Evolutionary conservation across 1,140 invertebrate genomes (phyloP).

Genomic region (Zaprionus camerounensis): DNA sequence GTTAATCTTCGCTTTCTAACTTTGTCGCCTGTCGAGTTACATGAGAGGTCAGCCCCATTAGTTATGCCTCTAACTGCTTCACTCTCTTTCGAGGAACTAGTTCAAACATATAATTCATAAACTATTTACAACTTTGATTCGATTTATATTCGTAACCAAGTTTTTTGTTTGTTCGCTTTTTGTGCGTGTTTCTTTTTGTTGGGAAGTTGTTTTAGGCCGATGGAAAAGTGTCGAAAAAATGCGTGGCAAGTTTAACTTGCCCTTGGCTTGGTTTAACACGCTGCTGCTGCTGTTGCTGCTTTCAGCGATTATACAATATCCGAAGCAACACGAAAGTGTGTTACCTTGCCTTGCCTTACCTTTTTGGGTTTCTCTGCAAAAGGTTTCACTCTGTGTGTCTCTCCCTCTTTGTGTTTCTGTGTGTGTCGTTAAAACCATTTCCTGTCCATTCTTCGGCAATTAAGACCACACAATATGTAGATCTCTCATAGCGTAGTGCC

Average conservation of each 20-base stretch:
- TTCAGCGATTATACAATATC: slow-evolving; percentile 61
- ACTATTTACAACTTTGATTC: slow-evolving; percentile 61
- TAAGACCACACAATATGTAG: slow-evolving; percentile 37
- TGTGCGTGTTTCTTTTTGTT: slow-evolving; percentile 17
- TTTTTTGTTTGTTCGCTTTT: slow-evolving; percentile 37
- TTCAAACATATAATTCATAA: slow-evolving; percentile 69
- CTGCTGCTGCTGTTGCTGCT: slow-evolving; percentile 10
- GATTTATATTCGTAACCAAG: slow-evolving; percentile 50
- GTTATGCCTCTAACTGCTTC: slow-evolving; percentile 19
- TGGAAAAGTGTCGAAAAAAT: slow-evolving; percentile 63
- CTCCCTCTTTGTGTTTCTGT: neutral
- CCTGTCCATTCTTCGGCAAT: slow-evolving; percentile 28
- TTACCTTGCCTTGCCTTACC: neutral
- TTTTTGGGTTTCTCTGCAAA: neutral
- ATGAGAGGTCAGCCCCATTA: slow-evolving; percentile 2
- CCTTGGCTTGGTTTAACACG: slow-evolving; percentile 55
- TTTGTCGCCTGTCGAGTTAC: neutral
- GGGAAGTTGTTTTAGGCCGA: slow-evolving; percentile 40
- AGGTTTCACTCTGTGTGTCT: slow-evolving; percentile 5
- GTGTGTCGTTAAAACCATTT: slow-evolving; percentile 30
- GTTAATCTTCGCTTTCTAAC: slow-evolving; percentile 57
- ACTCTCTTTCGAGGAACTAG: slow-evolving; percentile 58
- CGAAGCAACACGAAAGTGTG: slow-evolving; percentile 28
- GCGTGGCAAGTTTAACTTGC: slow-evolving; percentile 54
- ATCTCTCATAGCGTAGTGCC: neutral